These are phyloP conservation scores for Drosophila seclusa DNA, from an alignment of 2,888 invertebrate genomes.

Conservation along the genomic window DNA sequence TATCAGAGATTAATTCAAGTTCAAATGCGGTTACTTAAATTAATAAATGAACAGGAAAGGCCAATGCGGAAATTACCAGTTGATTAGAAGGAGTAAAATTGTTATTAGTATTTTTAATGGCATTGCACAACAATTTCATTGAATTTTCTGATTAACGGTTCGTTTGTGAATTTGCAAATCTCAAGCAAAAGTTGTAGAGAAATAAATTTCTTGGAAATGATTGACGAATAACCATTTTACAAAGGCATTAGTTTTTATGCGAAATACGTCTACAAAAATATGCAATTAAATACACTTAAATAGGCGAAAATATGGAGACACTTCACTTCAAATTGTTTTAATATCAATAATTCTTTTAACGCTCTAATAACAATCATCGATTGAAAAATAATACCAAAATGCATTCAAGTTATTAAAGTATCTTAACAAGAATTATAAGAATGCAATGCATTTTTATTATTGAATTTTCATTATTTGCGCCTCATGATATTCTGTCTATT, in stretches of 20 bases:
- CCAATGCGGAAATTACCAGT: neutral
- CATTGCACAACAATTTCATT: slow-evolving; percentile 9
- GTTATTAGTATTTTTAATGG: neutral
- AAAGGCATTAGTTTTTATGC: neutral
- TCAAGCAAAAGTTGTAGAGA: slow-evolving; percentile 4
- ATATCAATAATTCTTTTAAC: neutral
- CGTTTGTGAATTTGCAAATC: slow-evolving; percentile 13
- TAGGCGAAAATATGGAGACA: neutral
- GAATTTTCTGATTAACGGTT: neutral
- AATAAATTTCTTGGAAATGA: neutral
- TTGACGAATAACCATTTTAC: neutral
- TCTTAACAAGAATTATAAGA: neutral
- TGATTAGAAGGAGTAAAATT: neutral
- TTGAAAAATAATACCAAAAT: neutral
- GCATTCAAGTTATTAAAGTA: neutral
- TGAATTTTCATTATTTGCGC: neutral
- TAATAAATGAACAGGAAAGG: neutral
- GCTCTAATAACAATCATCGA: neutral
- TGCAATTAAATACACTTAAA: neutral
- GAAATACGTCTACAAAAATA: neutral
- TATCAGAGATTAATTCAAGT: neutral
- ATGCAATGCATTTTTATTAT: neutral
- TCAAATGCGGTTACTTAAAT: neutral
- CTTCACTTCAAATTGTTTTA: neutral
- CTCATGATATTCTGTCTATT: neutral